Conservation (phyloP, 2,888 invertebrate genomes). For the Phaonia tiefii region DNA sequence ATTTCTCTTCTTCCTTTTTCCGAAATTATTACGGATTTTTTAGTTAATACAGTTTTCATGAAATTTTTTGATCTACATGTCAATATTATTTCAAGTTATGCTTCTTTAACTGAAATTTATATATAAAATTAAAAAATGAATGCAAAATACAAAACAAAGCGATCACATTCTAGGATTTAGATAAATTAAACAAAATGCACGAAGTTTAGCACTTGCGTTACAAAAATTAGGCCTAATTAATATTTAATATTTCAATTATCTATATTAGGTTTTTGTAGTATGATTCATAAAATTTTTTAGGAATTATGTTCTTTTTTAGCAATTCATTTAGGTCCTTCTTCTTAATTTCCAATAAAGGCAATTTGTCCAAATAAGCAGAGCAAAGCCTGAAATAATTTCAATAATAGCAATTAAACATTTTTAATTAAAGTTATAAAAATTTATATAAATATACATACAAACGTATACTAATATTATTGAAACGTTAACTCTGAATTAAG, state of each 20-base stretch:
- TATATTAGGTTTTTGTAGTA: slow-evolving; percentile 46
- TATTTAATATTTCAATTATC: slow-evolving; percentile 32
- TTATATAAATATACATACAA: no score
- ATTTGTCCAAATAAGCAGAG: slow-evolving; percentile 32
- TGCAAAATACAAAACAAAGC: neutral
- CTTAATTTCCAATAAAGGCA: slow-evolving; percentile 40
- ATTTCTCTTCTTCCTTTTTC: no score
- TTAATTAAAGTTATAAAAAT: no score
- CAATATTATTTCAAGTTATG: neutral
- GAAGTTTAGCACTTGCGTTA: no score
- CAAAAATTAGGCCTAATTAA: no score
- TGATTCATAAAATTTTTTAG: no score
- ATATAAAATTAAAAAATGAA: neutral
- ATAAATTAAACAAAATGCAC: neutral
- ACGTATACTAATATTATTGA: no score
- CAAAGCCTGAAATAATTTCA: neutral
- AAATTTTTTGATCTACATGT: neutral
- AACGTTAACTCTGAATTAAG: no score
- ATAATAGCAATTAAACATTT: neutral
- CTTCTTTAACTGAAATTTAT: neutral
- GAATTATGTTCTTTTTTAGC: slow-evolving; percentile 11
- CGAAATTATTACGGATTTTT: no score
- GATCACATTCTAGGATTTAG: neutral
- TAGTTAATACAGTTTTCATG: neutral
- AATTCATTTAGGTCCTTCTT: slow-evolving; percentile 40